Percentiles rank a stretch among this genome's conserved stretches.
Conservation (phyloP, 2,797 vertebrate species). For the Myotis myotis region DNA sequence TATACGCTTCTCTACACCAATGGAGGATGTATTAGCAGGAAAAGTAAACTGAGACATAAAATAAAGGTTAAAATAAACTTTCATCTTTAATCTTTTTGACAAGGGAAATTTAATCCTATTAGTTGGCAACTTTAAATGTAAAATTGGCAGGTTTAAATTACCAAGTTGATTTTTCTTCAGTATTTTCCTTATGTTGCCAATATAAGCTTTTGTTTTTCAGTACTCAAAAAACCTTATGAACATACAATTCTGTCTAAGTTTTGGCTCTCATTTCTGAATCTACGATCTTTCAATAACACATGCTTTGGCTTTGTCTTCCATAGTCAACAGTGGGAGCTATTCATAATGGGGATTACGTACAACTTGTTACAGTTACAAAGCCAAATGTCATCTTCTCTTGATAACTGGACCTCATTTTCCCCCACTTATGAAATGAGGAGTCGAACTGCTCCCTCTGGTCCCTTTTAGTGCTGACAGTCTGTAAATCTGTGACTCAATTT, state of each 20-base stretch:
- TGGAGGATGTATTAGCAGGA: not conserved
- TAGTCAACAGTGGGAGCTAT: not conserved
- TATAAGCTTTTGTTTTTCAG: not conserved
- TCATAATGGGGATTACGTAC: not conserved
- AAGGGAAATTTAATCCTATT: not conserved
- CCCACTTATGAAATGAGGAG: not conserved
- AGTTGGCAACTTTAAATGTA: not conserved
- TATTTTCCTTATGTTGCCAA: not conserved
- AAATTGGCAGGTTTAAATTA: not conserved
- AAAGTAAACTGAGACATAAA: not conserved
- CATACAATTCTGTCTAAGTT: not conserved
- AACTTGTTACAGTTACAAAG: not conserved
- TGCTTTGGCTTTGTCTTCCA: not conserved
- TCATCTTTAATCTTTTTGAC: not conserved
- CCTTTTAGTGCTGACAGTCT: not conserved
- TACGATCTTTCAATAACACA: not conserved
- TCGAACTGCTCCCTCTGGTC: not conserved
- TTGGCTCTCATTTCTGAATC: constrained; percentile 10
- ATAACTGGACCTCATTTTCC: not conserved
- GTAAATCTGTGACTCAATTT: constrained; percentile 37
- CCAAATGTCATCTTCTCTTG: constrained; percentile 31
- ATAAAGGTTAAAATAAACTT: not conserved
- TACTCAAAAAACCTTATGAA: not conserved
- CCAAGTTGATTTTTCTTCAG: not conserved
- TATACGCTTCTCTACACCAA: not conserved